Evolutionary conservation across 2,797 vertebrate genomes (phyloP), one percentile per base, ranked within the genome.

Genomic region (Serranus cabrilla): DNA sequence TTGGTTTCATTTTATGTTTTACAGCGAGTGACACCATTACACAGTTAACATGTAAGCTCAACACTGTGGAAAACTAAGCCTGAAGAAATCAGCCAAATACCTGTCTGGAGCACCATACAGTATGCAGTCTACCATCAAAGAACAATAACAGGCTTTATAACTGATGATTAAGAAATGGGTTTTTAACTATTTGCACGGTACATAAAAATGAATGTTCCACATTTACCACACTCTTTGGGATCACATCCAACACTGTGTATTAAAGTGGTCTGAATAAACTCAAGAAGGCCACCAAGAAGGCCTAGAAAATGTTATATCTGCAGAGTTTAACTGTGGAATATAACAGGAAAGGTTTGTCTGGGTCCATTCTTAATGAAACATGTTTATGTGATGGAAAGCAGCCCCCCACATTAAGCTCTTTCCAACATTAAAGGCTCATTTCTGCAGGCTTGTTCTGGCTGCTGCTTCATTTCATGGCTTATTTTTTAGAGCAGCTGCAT

Each of bases 131-230:
- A 61, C 80, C 78, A 84, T 63, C 63, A 58, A 74, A 73, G 79
- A 84, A 86, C 85, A 91, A 89, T 85, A 86, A 84, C 83, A 55
- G 68, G 23, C 81, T 83, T 81, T 77, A 71, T 86, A 68, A 71
- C 84, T 85, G 71, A 86, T 88, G 27, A 85, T 76, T 85, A 62
- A 79, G 78, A 72, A 82, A 80, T 80, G 21, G 21, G 11, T 71
- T 87, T 87, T 71, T 17, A 89, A 83, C 67, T 80, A 74, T 85
- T 83, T 75, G 73, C 74, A 80, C 52, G 63, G 46, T 71, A 63
- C 71, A 75, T 83, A 62, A 84, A 84, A 83, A 71, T 14, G 34
- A 77, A 78, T 79, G 70, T 69, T 83, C 73, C 70, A 68, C 58
- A 64, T 84, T 84, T 45, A 83, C 75, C 71, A 55, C 74, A 71